Percentiles rank a stretch among this genome's conserved stretches.
Evolutionary conservation across 1,140 invertebrate species (phyloP).

Genomic region (Trichoplusia ni): DNA sequence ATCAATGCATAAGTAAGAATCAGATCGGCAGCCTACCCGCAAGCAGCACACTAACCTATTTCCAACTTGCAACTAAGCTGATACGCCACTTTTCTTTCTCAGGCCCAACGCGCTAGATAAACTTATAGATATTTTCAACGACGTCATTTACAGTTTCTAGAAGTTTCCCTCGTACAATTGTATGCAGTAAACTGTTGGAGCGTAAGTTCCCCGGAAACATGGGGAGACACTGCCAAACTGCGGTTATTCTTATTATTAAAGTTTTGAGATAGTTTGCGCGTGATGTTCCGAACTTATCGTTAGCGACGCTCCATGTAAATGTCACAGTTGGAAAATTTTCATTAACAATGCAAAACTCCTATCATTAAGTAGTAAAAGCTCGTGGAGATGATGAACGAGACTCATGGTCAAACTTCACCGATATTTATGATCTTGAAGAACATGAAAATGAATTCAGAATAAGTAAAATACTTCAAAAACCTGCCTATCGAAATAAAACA

Average conservation of each 20-base stretch:
- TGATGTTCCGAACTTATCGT: not conserved
- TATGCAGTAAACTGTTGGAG: slow-evolving; percentile 19
- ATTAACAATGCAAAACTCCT: slow-evolving; percentile 6
- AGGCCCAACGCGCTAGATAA: not conserved
- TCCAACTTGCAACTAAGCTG: slow-evolving; percentile 4
- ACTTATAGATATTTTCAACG: slow-evolving; percentile 24
- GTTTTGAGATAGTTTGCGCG: not conserved
- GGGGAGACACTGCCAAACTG: slow-evolving; percentile 13
- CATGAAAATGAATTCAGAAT: no score
- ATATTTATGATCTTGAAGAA: not conserved
- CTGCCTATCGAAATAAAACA: no score
- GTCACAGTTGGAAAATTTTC: not conserved
- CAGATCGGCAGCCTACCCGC: not conserved
- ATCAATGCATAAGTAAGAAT: slow-evolving; percentile 7
- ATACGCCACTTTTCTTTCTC: slow-evolving; percentile 9
- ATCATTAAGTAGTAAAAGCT: not conserved
- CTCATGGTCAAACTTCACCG: not conserved
- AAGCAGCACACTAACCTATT: slow-evolving; percentile 9
- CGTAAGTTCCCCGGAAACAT: slow-evolving; percentile 5
- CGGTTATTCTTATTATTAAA: slow-evolving; percentile 27
- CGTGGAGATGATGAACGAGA: no score
- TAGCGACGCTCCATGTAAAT: not conserved
- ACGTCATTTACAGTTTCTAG: slow-evolving; percentile 16
- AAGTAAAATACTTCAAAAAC: no score
- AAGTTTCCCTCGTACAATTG: slow-evolving; percentile 15